Percentiles rank a stretch among this genome's conserved stretches.
phyloP scores from a whole-genome alignment of 2,888 invertebrate species.

The Odontocolon sp. region DNA sequence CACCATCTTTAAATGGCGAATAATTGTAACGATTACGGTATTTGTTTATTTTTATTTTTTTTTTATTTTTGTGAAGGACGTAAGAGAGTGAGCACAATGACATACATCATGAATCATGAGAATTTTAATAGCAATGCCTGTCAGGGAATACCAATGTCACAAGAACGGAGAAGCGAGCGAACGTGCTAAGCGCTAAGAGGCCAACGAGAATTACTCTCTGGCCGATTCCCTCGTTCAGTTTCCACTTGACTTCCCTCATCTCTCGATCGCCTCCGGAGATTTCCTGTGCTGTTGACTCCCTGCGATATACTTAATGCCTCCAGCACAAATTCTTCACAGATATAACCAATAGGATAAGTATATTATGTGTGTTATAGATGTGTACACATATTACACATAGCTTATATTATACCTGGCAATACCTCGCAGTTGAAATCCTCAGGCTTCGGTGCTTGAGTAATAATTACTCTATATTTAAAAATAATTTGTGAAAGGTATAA shows the following conservation, averaged over 20 bases:
- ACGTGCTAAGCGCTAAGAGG: slow-evolving; percentile 40
- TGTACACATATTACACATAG: background rate
- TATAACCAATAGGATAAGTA: background rate
- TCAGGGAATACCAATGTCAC: slow-evolving; percentile 27
- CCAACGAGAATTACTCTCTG: slow-evolving; percentile 38
- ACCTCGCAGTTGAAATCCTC: background rate
- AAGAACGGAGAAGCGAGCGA: slow-evolving; percentile 22
- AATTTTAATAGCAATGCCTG: slow-evolving; percentile 46
- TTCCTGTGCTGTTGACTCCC: background rate
- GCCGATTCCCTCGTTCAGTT: slow-evolving; percentile 29
- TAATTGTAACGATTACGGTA: no score
- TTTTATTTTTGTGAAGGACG: no score
- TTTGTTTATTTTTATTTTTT: no score
- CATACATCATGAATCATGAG: slow-evolving; percentile 43
- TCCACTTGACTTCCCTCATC: slow-evolving; percentile 27
- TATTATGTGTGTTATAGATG: background rate
- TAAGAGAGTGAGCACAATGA: no score
- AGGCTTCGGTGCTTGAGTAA: slow-evolving; percentile 21
- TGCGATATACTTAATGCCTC: slow-evolving; percentile 1
- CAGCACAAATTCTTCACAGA: background rate
- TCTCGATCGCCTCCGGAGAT: slow-evolving; percentile 8
- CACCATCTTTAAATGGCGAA: no score
- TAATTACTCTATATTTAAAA: slow-evolving; percentile 36
- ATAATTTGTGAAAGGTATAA: slow-evolving; percentile 13
- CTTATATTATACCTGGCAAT: background rate